Percentiles rank a stretch among this genome's conserved stretches.
Evolutionary conservation across 2,113 vertebrate species (phyloP).

Genomic region (Passer montanus): DNA sequence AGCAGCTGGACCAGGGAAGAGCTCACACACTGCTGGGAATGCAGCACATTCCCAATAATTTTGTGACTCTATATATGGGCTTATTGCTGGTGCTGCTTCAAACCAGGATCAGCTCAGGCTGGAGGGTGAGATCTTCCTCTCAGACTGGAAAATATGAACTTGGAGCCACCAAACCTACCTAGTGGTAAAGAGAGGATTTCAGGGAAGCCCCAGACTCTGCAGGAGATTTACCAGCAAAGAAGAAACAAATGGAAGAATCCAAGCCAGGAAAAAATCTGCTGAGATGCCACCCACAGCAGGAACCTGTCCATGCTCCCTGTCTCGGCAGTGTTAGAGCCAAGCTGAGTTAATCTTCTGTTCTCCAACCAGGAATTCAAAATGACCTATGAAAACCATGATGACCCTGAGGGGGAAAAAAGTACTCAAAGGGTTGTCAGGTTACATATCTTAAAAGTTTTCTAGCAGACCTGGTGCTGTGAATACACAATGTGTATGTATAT

Average conservation of each 20-base stretch:
- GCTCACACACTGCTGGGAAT: not conserved
- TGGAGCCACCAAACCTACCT: not conserved
- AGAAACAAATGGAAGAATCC: not conserved
- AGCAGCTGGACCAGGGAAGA: not conserved
- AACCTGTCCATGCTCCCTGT: not conserved
- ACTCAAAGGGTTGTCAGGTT: conserved; percentile 64
- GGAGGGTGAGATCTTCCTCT: not conserved
- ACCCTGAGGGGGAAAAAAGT: conserved; percentile 14
- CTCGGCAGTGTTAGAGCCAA: not conserved
- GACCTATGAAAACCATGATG: conserved; percentile 8
- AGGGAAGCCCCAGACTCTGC: not conserved
- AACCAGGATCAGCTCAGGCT: not conserved
- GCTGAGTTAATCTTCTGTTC: not conserved
- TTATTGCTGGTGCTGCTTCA: not conserved
- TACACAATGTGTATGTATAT: not conserved
- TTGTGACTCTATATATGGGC: not conserved
- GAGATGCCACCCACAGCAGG: not conserved
- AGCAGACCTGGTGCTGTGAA: conserved; percentile 12
- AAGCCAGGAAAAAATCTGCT: not conserved
- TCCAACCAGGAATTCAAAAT: not conserved
- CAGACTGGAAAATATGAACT: conserved; percentile 27
- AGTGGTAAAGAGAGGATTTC: not conserved
- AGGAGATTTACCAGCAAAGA: conserved; percentile 33
- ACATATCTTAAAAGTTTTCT: conserved; percentile 3
- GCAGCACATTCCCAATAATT: not conserved